These are phyloP conservation scores for Apoderus coryli DNA, from an alignment of 2,888 invertebrate genomes.

Conservation along the genomic window DNA sequence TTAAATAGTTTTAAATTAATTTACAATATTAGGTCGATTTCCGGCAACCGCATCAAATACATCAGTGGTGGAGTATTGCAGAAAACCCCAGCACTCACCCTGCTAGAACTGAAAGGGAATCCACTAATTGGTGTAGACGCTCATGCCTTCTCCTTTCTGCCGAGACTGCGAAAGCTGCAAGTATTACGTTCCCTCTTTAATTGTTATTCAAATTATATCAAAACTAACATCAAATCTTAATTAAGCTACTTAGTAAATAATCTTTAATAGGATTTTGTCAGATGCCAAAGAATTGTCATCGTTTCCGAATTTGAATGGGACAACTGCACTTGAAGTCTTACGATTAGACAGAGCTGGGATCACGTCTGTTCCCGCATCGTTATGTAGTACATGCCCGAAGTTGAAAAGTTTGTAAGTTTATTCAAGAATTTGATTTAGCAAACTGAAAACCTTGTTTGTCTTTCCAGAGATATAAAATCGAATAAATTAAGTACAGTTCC, in stretches of 20 bases:
- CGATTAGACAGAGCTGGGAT: constrained; percentile 73
- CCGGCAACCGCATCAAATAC: constrained; percentile 66
- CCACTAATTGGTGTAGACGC: constrained; percentile 56
- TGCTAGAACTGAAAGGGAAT: constrained; percentile 73
- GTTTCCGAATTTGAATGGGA: constrained; percentile 76
- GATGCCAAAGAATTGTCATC: constrained; percentile 64
- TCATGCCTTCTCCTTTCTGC: constrained; percentile 59
- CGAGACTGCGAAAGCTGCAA: constrained; percentile 67
- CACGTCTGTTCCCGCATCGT: constrained; percentile 48
- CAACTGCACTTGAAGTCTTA: constrained; percentile 61
- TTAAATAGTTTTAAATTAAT: too few species aligned
- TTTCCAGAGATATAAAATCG: constrained; percentile 68
- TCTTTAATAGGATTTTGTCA: constrained; percentile 57
- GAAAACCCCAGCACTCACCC: constrained; percentile 50
- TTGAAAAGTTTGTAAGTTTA: constrained; percentile 78
- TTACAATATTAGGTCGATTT: constrained; percentile 49
- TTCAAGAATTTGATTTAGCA: constrained; percentile 4
- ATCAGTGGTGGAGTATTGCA: constrained; percentile 58
- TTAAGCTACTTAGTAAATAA: constrained; percentile 1
- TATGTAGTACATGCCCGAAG: constrained; percentile 65
- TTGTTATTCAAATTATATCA: not conserved
- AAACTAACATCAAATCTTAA: not conserved
- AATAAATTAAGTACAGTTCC: constrained; percentile 67
- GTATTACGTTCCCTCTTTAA: constrained; percentile 32
- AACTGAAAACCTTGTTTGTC: too few species aligned